Base-by-base conservation (phyloP, 2,113 vertebrate species). In the Trematomus loennbergii region DNA sequence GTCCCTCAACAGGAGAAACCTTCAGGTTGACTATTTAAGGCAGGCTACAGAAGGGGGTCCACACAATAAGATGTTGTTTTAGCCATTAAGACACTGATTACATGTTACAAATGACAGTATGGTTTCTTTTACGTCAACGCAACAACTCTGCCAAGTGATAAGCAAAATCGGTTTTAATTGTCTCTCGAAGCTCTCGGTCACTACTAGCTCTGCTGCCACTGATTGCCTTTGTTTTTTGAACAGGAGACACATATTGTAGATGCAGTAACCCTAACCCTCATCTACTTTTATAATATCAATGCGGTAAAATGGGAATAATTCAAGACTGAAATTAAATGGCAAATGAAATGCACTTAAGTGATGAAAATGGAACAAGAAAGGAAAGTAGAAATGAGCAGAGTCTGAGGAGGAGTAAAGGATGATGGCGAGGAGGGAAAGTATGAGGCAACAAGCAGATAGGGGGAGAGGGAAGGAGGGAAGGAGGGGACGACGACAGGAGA, bases 391-490 rank as follows among this genome's bases (percentile, higher is more conserved):
- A 75, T 75, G 40, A 75, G 40, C 29, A 71, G 22, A 74, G 18
- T 61, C 59, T 60, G 18, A 6, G 64, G 10, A 81, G n/a, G 66
- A 72, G 78, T 77, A n/a, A 45, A 49, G 59, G 81, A 94, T 60
- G 73, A 62, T 16, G 18, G 36, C 25, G 12, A 62, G 55, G 80
- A 78, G 61, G 62, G 61, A 79, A 75, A 86, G 79, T 79, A 52
- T 63, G 69, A 66, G n/a, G 59, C 68, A 75, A 87, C 60, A 69
- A 86, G 81, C 62, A 84, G 77, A 87, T 62, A 25, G 22, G 89
- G 92, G 92, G 80, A 90, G 85, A 60, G 69, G 73, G 87, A 90
- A n/a, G n/a, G n/a, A n/a, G n/a, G n/a, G n/a, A n/a, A 91, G 92
- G 88, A 91, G 75, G 79, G 85, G 63, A 76, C 82, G 63, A 76